phyloP scores from a whole-genome alignment of 2,888 invertebrate species.

The Tipula lateralis region DNA sequence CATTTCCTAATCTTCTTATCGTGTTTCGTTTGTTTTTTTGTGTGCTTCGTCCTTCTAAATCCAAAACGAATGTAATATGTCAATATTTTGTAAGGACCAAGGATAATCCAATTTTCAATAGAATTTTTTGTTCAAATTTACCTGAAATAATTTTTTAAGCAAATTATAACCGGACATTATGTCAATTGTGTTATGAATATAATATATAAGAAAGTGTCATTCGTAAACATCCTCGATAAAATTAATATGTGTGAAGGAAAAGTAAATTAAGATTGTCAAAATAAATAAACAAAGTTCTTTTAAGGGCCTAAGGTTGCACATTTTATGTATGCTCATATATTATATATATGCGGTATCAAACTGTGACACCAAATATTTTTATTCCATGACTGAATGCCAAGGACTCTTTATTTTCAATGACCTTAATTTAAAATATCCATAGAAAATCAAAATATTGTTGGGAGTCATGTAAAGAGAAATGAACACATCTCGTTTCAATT shows the following conservation, averaged over 20 bases:
- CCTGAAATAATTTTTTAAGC: neutral
- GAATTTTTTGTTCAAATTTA: neutral
- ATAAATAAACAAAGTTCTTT: neutral
- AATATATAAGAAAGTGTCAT: neutral
- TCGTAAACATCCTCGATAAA: neutral
- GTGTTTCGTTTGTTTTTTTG: neutral
- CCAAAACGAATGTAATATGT: neutral
- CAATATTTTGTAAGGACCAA: neutral
- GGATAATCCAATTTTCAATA: neutral
- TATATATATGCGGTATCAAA: too few relatives aligned
- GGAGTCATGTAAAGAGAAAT: too few relatives aligned
- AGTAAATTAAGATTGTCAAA: neutral
- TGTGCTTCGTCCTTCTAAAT: neutral
- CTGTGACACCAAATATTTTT: too few relatives aligned
- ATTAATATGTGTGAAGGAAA: neutral
- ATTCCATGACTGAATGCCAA: too few relatives aligned
- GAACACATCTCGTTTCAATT: too few relatives aligned
- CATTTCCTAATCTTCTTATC: neutral
- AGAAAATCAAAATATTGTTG: too few relatives aligned
- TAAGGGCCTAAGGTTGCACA: neutral
- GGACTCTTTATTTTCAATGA: too few relatives aligned
- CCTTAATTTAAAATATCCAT: too few relatives aligned
- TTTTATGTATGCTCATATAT: too few relatives aligned
- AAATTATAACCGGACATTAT: neutral
- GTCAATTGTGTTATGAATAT: too few relatives aligned